These are phyloP conservation scores for Diarsia rubi DNA, from an alignment of 2,888 invertebrate genomes.

Conservation along the genomic window DNA sequence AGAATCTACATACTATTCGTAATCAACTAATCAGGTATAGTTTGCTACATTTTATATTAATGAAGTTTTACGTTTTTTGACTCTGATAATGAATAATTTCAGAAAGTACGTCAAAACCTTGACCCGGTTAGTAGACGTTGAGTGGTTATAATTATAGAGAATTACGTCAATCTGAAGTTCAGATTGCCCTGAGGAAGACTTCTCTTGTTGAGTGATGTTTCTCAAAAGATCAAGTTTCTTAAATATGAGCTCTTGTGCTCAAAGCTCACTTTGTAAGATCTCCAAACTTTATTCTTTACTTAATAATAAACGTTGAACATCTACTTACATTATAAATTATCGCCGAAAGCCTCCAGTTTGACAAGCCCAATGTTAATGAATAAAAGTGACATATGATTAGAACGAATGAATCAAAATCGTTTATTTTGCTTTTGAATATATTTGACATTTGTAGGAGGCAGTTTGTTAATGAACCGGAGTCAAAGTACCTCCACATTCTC, in stretches of 20 bases:
- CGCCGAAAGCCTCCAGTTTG: neutral
- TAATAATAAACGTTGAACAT: conserved; percentile 1
- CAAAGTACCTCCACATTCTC: neutral
- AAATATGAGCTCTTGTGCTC: conserved; percentile 8
- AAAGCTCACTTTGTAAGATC: conserved; percentile 6
- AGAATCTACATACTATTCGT: neutral
- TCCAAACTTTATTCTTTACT: conserved; percentile 8
- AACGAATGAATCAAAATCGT: conserved; percentile 7
- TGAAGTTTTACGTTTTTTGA: neutral
- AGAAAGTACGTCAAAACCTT: neutral
- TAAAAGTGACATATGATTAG: neutral
- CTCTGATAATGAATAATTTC: neutral
- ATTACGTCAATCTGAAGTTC: neutral
- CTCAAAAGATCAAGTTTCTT: conserved; percentile 26
- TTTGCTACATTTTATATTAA: neutral
- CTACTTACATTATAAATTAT: conserved; percentile 10
- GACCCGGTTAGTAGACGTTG: neutral
- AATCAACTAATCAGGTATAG: too few species aligned
- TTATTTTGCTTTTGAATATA: neutral
- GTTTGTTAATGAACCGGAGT: neutral
- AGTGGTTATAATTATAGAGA: neutral
- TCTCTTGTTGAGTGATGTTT: conserved; percentile 21
- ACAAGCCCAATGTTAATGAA: neutral
- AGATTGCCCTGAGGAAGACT: conserved; percentile 13
- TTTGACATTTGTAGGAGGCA: neutral